A percentile compares a stretch with the other conserved stretches of the same genome.
These are phyloP conservation scores for Drosophila stalkeri DNA, from an alignment of 2,888 invertebrate genomes.

Conservation along the genomic window DNA sequence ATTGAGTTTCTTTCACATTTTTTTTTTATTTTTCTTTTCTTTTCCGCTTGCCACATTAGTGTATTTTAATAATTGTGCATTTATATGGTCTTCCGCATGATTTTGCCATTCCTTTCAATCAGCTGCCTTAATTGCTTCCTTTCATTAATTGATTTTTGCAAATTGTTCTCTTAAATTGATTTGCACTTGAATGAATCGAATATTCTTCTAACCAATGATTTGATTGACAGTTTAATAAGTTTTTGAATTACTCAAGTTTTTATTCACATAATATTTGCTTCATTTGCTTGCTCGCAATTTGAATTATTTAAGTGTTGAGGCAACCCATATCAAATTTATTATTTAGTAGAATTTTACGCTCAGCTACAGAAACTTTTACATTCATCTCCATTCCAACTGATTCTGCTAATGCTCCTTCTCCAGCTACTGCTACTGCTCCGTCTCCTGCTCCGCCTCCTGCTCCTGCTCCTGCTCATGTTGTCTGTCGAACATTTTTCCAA, in stretches of 20 bases:
- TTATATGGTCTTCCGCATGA: constrained; percentile 57
- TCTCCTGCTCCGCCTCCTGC: not conserved
- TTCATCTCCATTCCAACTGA: not conserved
- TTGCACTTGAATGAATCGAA: too few species aligned
- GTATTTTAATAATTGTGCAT: constrained; percentile 53
- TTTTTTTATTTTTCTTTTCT: not conserved
- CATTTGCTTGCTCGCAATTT: not conserved
- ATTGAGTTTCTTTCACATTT: not conserved
- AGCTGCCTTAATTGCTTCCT: constrained; percentile 50
- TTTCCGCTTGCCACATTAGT: constrained; percentile 11
- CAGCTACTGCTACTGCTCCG: too few species aligned
- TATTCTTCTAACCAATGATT: not conserved
- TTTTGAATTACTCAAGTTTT: not conserved
- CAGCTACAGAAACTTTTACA: constrained; percentile 20
- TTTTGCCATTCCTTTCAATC: constrained; percentile 23
- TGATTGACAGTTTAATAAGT: not conserved
- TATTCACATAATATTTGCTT: not conserved
- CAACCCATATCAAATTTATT: constrained; percentile 20
- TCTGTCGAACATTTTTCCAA: constrained; percentile 11
- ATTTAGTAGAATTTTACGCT: constrained; percentile 16
- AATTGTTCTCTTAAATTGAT: constrained; percentile 30
- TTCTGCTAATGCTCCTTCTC: too few species aligned
- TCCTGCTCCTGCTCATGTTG: not conserved
- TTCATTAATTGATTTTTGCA: constrained; percentile 31
- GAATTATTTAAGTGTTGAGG: constrained; percentile 1